Evolutionary conservation across 2,113 vertebrate species (phyloP), one percentile per base, ranked within the genome.

Genomic region (Serinus canaria): DNA sequence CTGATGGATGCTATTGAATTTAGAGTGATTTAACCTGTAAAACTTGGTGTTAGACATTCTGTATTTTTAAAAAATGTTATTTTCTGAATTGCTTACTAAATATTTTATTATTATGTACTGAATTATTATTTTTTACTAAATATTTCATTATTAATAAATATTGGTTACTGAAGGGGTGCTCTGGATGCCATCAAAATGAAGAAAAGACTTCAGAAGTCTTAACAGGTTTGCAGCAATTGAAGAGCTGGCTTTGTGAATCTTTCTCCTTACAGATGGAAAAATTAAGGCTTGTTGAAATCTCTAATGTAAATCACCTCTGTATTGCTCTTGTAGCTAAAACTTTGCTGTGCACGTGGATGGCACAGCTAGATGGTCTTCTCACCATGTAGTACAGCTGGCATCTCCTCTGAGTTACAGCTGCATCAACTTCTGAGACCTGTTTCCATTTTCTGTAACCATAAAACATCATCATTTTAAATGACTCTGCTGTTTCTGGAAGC

Each of bases 331-430:
- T n/a, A 66, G 13, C 5, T 53, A 15, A 22, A 52, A 44, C 28
- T 83, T 56, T 25, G 4, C 33, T 69, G 31, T 74, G 10, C 2
- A 3, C 2, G 1, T 10, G 27, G n/a, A 3, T 13, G 55, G 14
- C 2, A 24, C 15, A 67, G 20, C 1, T 2, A 7, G 2, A 3
- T 41, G 13, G 3, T 56, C 25, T 49, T 76, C 35, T 58, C 50
- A 43, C 7, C 18, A 2, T 5, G 35, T 14, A 28, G n/a, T 6
- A 2, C 37, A 49, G 30, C 21, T 73, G 31, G 23, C 21, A 59
- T 59, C 53, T 52, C 44, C 23, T 21, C 12, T 12, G 33, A 11
- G 11, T 30, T 33, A 19, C 55, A 44, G 22, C 67, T 80, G 83
- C 23, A 21, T 18, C 47, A 49, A 0, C 60, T 53, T 27, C 33